phyloP scores from a whole-genome alignment of 1,140 invertebrate genomes.

The Nasonia vitripennis region DNA sequence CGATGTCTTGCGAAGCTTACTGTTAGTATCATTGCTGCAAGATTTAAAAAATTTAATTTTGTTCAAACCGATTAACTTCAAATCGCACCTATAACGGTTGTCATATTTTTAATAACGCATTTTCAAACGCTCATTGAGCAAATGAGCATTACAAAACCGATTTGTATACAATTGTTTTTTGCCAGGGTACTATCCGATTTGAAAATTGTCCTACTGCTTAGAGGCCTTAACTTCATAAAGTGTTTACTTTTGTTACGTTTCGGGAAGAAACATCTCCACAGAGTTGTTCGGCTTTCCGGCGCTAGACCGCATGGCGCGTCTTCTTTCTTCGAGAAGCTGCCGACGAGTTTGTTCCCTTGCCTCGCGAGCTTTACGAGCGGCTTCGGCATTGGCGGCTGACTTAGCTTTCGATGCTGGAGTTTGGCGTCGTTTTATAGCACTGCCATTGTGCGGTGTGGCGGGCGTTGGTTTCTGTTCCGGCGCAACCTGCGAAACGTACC shows the following conservation, averaged over 20 bases:
- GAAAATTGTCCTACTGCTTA: neutral
- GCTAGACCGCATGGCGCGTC: slow-evolving; percentile 79
- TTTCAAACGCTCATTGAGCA: slow-evolving; percentile 8
- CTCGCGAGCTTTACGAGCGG: slow-evolving; percentile 75
- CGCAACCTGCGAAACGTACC: slow-evolving; percentile 55
- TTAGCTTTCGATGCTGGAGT: slow-evolving; percentile 71
- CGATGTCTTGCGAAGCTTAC: slow-evolving; percentile 48
- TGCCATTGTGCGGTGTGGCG: slow-evolving; percentile 62
- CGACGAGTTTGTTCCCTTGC: slow-evolving; percentile 87
- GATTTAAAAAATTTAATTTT: slow-evolving; percentile 29
- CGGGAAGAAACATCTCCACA: slow-evolving; percentile 80
- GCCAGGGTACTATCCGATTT: neutral
- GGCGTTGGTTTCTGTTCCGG: slow-evolving; percentile 57
- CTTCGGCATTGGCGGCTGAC: slow-evolving; percentile 70
- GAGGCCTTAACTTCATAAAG: slow-evolving; percentile 2
- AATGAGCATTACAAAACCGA: neutral
- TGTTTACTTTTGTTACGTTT: slow-evolving; percentile 69
- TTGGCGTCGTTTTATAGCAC: slow-evolving; percentile 61
- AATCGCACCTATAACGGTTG: slow-evolving; percentile 4
- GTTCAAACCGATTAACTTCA: slow-evolving; percentile 30
- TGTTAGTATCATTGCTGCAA: slow-evolving; percentile 35
- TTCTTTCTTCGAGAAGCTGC: slow-evolving; percentile 86
- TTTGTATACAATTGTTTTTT: slow-evolving; percentile 15
- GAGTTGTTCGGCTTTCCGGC: slow-evolving; percentile 70
- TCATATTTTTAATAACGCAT: slow-evolving; percentile 10